Evolutionary conservation across 2,113 vertebrate species (phyloP).

Genomic region (Clarias magur): DNA sequence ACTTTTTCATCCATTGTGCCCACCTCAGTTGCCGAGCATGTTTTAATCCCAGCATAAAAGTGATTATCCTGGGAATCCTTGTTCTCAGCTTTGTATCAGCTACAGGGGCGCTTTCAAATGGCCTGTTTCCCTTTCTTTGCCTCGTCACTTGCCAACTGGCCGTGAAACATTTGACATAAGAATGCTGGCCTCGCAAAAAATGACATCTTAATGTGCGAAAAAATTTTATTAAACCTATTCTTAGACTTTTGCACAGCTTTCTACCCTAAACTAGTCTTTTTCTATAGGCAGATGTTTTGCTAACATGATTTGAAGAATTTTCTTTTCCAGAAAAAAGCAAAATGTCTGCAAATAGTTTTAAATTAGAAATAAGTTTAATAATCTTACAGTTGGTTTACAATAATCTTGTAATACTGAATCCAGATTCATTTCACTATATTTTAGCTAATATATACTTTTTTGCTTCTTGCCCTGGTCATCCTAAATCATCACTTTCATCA

Average conservation of each 20-base stretch:
- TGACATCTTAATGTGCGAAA: slow-evolving; percentile 30
- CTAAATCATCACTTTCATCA: neutral
- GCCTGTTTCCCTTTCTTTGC: slow-evolving; percentile 62
- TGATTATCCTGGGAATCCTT: slow-evolving; percentile 83
- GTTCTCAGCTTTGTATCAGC: slow-evolving; percentile 86
- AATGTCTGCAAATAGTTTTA: neutral
- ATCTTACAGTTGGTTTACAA: neutral
- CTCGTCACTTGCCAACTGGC: slow-evolving; percentile 78
- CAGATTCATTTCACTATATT: neutral
- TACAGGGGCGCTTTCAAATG: slow-evolving; percentile 82
- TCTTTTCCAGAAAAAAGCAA: neutral
- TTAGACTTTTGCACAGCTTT: neutral
- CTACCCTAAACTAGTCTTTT: no score
- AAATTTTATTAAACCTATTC: neutral
- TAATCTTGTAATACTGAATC: neutral
- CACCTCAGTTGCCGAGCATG: slow-evolving; percentile 81
- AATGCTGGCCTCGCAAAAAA: slow-evolving; percentile 62
- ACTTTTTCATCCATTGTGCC: slow-evolving; percentile 71
- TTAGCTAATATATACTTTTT: neutral
- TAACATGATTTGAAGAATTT: neutral
- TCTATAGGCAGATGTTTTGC: neutral
- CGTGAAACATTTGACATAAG: slow-evolving; percentile 78
- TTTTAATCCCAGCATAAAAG: slow-evolving; percentile 91
- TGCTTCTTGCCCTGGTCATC: neutral
- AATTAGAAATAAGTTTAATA: neutral